These are phyloP conservation scores for Calliphora vomitoria DNA, from an alignment of 2,888 invertebrate species.

Conservation along the genomic window DNA sequence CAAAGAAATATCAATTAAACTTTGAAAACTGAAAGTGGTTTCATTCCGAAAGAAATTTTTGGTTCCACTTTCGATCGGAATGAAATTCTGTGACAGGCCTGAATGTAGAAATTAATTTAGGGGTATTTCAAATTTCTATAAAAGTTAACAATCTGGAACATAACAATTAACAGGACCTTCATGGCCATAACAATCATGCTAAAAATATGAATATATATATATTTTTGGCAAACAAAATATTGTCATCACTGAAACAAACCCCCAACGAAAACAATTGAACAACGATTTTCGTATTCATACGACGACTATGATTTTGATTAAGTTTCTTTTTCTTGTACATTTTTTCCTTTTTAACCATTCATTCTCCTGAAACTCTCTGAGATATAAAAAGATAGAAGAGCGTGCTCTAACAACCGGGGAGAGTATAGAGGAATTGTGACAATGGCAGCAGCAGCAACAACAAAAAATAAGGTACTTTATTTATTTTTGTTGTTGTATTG, in stretches of 20 bases:
- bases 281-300: slow-evolving; percentile 3
- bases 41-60: too few relatives aligned
- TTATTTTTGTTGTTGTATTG: slow-evolving; percentile 11
- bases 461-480: slow-evolving; percentile 45
- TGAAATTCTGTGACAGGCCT: too few relatives aligned
- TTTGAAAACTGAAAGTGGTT: too few relatives aligned
- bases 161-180: too few relatives aligned
- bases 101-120: too few relatives aligned
- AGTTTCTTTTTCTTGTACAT: slow-evolving; percentile 10
- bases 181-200: neutral
- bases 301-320: slow-evolving; percentile 30
- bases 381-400: slow-evolving; percentile 11
- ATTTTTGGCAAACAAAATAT: slow-evolving; percentile 13
- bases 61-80: too few relatives aligned
- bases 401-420: slow-evolving; percentile 32
- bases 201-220: neutral
- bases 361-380: slow-evolving; percentile 20
- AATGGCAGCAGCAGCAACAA: slow-evolving; percentile 7
- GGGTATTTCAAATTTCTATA: too few relatives aligned
- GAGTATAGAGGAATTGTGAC: slow-evolving; percentile 51
- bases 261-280: slow-evolving; percentile 41
- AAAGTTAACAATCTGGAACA: too few relatives aligned
- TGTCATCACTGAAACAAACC: slow-evolving; percentile 65
- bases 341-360: slow-evolving; percentile 12
- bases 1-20: too few relatives aligned